phyloP scores from a whole-genome alignment of 1,140 invertebrate species.

The Caenorhabditis remanei region DNA sequence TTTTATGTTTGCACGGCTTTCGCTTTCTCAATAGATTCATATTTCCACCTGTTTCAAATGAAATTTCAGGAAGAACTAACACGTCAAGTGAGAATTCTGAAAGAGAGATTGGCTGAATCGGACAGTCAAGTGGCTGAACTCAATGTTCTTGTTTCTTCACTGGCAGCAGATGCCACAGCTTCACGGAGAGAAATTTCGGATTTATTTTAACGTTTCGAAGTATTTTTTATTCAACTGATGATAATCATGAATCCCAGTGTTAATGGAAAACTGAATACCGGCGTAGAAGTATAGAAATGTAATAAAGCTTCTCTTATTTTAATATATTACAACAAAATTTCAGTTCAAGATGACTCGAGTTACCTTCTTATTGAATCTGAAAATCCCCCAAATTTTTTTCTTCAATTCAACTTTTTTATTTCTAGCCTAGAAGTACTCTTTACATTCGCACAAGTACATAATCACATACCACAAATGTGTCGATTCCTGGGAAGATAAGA shows the following conservation, averaged over 20 bases:
- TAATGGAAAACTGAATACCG: background rate
- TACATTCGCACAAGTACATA: background rate
- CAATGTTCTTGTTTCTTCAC: slow-evolving; percentile 42
- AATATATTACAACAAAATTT: too few species aligned
- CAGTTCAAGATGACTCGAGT: too few species aligned
- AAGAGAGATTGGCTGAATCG: slow-evolving; percentile 36
- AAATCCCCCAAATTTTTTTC: background rate
- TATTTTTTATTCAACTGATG: background rate
- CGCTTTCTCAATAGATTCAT: background rate
- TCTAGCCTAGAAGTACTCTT: background rate
- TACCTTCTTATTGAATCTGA: too few species aligned
- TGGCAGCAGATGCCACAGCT: slow-evolving; percentile 47
- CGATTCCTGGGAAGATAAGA: background rate
- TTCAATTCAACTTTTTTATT: background rate
- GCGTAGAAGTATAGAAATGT: background rate
- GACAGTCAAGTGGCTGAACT: slow-evolving; percentile 44
- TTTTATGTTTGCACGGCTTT: slow-evolving; percentile 54
- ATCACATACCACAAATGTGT: slow-evolving; percentile 16
- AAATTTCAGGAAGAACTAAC: slow-evolving; percentile 38
- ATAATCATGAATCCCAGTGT: background rate
- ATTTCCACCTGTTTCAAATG: background rate
- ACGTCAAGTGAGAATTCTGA: slow-evolving; percentile 42
- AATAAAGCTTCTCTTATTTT: background rate
- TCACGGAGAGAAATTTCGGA: slow-evolving; percentile 46
- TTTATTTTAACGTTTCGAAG: background rate